phyloP scores from a whole-genome alignment of 1,140 invertebrate genomes.

The Drosophila kurseongensis region DNA sequence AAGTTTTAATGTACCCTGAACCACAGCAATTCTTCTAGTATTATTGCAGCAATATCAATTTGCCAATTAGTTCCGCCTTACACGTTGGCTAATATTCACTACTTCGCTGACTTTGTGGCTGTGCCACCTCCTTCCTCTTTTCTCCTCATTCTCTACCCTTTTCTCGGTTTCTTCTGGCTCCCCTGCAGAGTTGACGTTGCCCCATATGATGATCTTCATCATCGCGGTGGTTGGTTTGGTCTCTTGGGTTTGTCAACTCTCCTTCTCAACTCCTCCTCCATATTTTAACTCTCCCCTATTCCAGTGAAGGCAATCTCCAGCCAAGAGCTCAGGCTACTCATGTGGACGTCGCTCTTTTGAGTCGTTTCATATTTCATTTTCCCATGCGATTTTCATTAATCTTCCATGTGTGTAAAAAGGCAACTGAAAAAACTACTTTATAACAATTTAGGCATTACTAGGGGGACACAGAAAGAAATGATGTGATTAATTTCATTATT shows the following conservation, averaged over 20 bases:
- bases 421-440: slow-evolving; percentile 57
- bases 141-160: slow-evolving; percentile 2
- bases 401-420: slow-evolving; percentile 39
- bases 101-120: not conserved
- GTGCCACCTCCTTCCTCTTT: slow-evolving; percentile 9
- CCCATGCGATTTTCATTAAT: slow-evolving; percentile 75
- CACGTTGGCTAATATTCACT: slow-evolving; percentile 33
- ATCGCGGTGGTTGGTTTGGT: slow-evolving; percentile 43
- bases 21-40: slow-evolving; percentile 10
- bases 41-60: slow-evolving; percentile 49
- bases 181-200: slow-evolving; percentile 32
- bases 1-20: not conserved
- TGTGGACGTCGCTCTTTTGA: slow-evolving; percentile 24
- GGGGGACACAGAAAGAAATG: slow-evolving; percentile 11
- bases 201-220: slow-evolving; percentile 44
- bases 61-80: slow-evolving; percentile 56
- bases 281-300: slow-evolving; percentile 4
- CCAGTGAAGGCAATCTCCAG: slow-evolving; percentile 13
- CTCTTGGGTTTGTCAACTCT: slow-evolving; percentile 32
- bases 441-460: slow-evolving; percentile 55
- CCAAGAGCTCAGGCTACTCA: slow-evolving; percentile 33
- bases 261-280: slow-evolving; percentile 16
- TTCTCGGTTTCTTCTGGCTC: slow-evolving; percentile 21
- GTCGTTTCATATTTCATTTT: slow-evolving; percentile 73
- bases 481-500: not conserved